Percentiles rank a stretch among this genome's conserved stretches.
phyloP scores from a whole-genome alignment of 2,113 vertebrate species.

The Ptyas mucosa region DNA sequence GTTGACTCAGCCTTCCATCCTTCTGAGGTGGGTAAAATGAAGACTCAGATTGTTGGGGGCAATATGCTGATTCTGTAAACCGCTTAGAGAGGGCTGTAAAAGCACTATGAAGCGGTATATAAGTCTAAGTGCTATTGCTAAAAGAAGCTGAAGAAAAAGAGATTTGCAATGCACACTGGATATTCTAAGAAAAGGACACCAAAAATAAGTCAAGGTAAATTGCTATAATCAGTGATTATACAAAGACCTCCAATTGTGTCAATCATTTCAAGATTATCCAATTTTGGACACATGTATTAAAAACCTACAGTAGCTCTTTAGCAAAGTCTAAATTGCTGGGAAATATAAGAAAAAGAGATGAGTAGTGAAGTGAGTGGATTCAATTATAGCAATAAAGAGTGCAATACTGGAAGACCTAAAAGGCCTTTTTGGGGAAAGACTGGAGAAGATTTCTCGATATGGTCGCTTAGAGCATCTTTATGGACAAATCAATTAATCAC shows the following conservation, averaged over 20 bases:
- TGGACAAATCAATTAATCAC: neutral
- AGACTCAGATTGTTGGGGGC: no score
- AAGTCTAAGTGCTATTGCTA: neutral
- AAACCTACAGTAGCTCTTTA: neutral
- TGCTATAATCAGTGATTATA: neutral
- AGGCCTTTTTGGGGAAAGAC: neutral
- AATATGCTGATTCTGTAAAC: no score
- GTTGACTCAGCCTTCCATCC: no score
- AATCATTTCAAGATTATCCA: neutral
- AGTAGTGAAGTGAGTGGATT: neutral
- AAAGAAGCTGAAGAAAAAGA: neutral
- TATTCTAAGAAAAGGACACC: neutral
- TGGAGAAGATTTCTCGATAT: neutral
- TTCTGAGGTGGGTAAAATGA: no score
- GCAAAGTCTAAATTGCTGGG: neutral
- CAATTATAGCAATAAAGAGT: neutral
- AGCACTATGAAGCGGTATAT: no score
- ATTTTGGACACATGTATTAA: neutral
- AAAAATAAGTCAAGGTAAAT: neutral
- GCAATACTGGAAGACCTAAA: neutral
- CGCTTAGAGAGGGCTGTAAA: no score
- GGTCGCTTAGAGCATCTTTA: neutral
- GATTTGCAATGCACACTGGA: neutral
- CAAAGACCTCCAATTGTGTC: neutral
- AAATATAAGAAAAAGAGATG: neutral